Conservation (phyloP, 1,140 invertebrate genomes). For the Onthophagus taurus region DNA sequence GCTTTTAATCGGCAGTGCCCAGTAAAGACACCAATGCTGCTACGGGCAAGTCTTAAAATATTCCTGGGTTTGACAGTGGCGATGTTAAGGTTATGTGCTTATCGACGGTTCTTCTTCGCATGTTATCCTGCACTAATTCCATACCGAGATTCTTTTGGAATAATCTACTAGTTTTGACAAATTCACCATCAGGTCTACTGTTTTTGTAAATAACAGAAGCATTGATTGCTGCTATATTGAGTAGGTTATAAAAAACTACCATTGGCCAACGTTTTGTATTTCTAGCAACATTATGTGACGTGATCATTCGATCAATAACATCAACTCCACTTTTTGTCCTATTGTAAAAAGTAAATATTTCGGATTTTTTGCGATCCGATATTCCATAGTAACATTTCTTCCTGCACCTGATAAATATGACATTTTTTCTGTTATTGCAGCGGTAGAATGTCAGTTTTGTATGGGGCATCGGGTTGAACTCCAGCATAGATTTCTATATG, state of each 20-base stretch:
- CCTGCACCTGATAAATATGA: too few relatives aligned
- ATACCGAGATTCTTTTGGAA: slow-evolving; percentile 3
- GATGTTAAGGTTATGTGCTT: too few relatives aligned
- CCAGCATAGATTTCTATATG: slow-evolving; percentile 9
- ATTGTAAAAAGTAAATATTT: slow-evolving; percentile 36
- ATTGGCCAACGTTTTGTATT: slow-evolving; percentile 11
- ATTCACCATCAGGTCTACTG: background rate
- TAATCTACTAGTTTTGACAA: background rate
- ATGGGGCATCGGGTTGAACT: background rate
- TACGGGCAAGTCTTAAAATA: too few relatives aligned
- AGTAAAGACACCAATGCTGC: too few relatives aligned
- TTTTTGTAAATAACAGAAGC: slow-evolving; percentile 6
- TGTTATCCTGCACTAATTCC: background rate
- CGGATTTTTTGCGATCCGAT: background rate
- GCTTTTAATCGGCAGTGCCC: too few relatives aligned
- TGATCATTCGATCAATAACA: slow-evolving; percentile 36
- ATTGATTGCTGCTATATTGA: slow-evolving; percentile 8
- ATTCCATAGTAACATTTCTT: background rate
- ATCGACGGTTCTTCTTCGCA: background rate
- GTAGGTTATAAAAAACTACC: slow-evolving; percentile 9
- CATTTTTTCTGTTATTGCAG: too few relatives aligned
- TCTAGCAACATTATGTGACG: slow-evolving; percentile 23
- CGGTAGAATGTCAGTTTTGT: slow-evolving; percentile 1
- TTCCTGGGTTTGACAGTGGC: too few relatives aligned
- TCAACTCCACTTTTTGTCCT: slow-evolving; percentile 39